These are phyloP conservation scores for Dolichotis patagonum DNA, from an alignment of 2,113 vertebrate species.

Conservation along the genomic window DNA sequence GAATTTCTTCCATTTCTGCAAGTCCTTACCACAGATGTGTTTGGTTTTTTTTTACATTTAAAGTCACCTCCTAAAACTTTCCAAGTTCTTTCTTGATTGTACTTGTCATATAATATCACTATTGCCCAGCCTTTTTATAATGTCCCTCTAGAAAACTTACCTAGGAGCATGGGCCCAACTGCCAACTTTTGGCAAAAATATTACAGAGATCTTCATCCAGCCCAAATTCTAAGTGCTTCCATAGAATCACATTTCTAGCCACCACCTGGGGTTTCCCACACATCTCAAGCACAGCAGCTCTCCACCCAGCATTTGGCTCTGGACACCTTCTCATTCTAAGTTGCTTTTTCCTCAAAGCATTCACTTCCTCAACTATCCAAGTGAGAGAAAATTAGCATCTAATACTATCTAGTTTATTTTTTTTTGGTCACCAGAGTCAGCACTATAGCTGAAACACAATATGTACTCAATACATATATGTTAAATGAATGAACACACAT, in stretches of 20 bases:
- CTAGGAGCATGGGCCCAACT: neutral
- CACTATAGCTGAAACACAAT: neutral
- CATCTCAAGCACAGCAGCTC: neutral
- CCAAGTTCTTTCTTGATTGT: neutral
- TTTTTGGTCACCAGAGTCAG: neutral
- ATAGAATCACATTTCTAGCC: neutral
- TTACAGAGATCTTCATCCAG: neutral
- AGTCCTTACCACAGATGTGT: neutral
- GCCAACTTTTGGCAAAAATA: neutral
- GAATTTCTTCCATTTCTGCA: neutral
- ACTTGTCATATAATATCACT: neutral
- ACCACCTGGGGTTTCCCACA: neutral
- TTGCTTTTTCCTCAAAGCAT: neutral
- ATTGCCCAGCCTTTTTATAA: neutral
- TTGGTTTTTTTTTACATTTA: slow-evolving; percentile 2
- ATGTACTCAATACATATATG: neutral
- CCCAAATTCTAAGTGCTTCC: neutral
- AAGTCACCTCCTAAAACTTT: neutral
- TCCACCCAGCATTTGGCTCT: neutral
- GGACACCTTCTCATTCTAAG: neutral
- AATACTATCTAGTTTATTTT: neutral
- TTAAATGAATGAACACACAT: slow-evolving; percentile 1
- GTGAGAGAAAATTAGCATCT: neutral
- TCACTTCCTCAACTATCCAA: neutral
- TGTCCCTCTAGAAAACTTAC: neutral